phyloP scores from a whole-genome alignment of 2,797 vertebrate species.

The Molossus alvarezi region DNA sequence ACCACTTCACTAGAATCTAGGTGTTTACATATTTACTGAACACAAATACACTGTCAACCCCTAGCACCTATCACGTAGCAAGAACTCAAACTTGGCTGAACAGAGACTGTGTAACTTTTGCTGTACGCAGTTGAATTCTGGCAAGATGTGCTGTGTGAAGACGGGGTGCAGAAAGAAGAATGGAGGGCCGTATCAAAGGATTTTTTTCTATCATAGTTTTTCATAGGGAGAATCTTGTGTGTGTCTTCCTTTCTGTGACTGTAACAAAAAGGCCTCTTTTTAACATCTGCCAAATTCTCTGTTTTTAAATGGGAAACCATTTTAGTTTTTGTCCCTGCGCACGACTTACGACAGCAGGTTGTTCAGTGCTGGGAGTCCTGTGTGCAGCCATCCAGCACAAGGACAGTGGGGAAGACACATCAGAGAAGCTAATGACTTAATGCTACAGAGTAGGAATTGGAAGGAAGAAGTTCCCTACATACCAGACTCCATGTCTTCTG shows the following conservation, averaged over 20 bases:
- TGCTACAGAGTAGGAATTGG: neutral
- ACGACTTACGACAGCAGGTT: neutral
- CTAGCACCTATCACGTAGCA: neutral
- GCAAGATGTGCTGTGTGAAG: neutral
- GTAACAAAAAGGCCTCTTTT: neutral
- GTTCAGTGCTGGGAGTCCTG: neutral
- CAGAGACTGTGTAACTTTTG: neutral
- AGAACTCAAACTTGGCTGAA: neutral
- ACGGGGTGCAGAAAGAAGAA: neutral
- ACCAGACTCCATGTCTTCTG: neutral
- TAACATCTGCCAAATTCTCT: constrained; percentile 2
- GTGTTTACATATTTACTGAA: neutral
- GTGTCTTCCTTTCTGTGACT: neutral
- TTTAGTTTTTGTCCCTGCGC: neutral
- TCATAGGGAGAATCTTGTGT: neutral
- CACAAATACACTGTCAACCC: neutral
- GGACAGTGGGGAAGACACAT: neutral
- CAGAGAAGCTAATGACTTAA: neutral
- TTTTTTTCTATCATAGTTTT: neutral
- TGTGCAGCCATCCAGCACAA: neutral
- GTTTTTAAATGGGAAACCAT: neutral
- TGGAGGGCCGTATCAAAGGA: neutral
- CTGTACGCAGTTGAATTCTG: neutral
- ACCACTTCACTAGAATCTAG: neutral
- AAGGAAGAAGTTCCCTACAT: neutral